Percentiles rank a stretch among this genome's conserved stretches.
Evolutionary conservation across 1,140 invertebrate species (phyloP).

Genomic region (Coelopa frigida): DNA sequence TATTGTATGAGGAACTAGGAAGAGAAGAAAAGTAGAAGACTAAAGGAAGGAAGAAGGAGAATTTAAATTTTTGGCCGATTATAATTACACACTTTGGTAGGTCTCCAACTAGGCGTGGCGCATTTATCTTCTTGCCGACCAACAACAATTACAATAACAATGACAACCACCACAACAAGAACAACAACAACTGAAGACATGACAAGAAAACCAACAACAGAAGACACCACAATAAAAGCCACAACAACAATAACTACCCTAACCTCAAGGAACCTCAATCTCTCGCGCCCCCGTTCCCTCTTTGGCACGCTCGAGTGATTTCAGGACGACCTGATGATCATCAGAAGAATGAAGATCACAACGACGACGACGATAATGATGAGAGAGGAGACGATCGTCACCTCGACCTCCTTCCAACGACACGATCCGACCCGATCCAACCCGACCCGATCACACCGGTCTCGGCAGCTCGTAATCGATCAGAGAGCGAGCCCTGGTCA

Average conservation of each 20-base stretch:
- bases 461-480: too few species aligned
- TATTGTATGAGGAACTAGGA: background rate
- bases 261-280: background rate
- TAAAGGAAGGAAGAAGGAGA: background rate
- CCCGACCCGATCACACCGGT: too few species aligned
- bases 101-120: conserved; percentile 3
- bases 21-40: background rate
- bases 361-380: too few species aligned
- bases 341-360: too few species aligned
- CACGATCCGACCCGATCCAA: too few species aligned
- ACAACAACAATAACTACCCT: background rate
- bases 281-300: too few species aligned
- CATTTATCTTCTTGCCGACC: background rate
- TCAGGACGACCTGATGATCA: too few species aligned
- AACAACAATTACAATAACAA: background rate
- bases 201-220: background rate
- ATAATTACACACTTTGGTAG: conserved; percentile 12
- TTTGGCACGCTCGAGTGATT: too few species aligned
- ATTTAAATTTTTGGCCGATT: conserved; percentile 10
- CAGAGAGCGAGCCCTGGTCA: too few species aligned
- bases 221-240: background rate
- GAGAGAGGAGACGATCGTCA: too few species aligned
- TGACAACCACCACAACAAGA: background rate
- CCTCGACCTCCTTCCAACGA: too few species aligned
- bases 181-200: background rate